These are phyloP conservation scores for Heliconius aoede DNA, from an alignment of 2,888 invertebrate species.

Conservation along the genomic window DNA sequence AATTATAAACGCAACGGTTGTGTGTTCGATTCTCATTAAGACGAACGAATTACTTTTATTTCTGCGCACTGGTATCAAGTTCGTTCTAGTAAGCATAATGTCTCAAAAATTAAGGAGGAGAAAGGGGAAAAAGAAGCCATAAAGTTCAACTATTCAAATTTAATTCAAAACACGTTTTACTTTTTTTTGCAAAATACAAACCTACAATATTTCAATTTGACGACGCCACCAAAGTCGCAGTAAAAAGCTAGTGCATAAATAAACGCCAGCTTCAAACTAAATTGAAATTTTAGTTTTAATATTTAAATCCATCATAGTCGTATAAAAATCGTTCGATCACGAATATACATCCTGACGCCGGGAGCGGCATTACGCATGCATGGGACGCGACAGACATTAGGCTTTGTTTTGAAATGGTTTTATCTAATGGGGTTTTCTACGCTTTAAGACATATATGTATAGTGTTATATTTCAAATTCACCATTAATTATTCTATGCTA, in stretches of 20 bases:
- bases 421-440: conserved; percentile 3
- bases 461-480: neutral
- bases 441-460: neutral
- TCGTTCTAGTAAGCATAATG: too few species aligned
- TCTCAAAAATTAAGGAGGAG: too few species aligned
- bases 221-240: neutral
- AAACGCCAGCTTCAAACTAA: neutral
- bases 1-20: too few species aligned
- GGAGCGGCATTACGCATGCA: conserved; percentile 17
- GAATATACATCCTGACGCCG: neutral
- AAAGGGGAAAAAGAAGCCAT: too few species aligned
- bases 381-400: conserved; percentile 1
- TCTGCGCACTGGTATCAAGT: too few species aligned
- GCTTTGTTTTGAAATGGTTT: conserved; percentile 9
- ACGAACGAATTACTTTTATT: too few species aligned
- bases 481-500: too few species aligned
- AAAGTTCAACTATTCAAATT: too few species aligned
- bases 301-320: conserved; percentile 5
- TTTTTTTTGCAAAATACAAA: too few species aligned
- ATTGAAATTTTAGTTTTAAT: conserved; percentile 9
- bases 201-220: too few species aligned
- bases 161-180: too few species aligned
- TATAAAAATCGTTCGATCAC: conserved; percentile 9
- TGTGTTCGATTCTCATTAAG: too few species aligned
- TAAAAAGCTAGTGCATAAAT: neutral